phyloP scores from a whole-genome alignment of 1,140 invertebrate genomes.

The Lasioglossum albipes region DNA sequence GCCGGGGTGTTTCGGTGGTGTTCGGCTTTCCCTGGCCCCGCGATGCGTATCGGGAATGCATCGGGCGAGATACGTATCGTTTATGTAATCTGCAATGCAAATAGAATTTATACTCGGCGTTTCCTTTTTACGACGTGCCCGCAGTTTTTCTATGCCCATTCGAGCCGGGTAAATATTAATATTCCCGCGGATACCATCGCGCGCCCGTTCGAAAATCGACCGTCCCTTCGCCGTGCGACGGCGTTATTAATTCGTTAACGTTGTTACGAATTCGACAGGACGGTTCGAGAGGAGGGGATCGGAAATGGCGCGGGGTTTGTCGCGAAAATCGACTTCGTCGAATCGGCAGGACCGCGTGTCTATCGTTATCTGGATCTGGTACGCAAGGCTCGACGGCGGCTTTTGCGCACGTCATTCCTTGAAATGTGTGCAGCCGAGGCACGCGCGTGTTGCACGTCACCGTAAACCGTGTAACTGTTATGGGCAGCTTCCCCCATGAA shows the following conservation, averaged over 20 bases:
- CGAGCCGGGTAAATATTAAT: no score
- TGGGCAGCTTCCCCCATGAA: conserved; percentile 17
- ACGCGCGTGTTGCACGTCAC: conserved; percentile 41
- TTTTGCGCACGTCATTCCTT: conserved; percentile 11
- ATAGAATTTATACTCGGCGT: conserved; percentile 49
- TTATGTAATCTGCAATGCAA: conserved; percentile 54
- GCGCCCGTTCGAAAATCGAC: no score
- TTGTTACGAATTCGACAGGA: no score
- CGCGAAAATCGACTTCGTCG: background rate
- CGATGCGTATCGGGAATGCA: conserved; percentile 43
- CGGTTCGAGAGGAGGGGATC: background rate
- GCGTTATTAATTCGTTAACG: no score
- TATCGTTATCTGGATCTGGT: conserved; percentile 15
- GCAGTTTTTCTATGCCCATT: background rate
- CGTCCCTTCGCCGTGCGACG: no score
- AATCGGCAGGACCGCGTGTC: background rate
- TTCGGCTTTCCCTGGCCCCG: conserved; percentile 2
- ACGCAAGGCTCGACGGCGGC: background rate
- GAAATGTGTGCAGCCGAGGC: conserved; percentile 1
- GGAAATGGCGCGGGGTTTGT: background rate
- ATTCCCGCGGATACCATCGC: no score
- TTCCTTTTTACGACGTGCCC: conserved; percentile 38
- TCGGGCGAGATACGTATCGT: conserved; percentile 51
- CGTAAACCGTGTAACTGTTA: conserved; percentile 45
- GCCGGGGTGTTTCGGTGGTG: conserved; percentile 14